Conservation (phyloP, 2,113 vertebrate genomes). For the Narcine bancroftii region DNA sequence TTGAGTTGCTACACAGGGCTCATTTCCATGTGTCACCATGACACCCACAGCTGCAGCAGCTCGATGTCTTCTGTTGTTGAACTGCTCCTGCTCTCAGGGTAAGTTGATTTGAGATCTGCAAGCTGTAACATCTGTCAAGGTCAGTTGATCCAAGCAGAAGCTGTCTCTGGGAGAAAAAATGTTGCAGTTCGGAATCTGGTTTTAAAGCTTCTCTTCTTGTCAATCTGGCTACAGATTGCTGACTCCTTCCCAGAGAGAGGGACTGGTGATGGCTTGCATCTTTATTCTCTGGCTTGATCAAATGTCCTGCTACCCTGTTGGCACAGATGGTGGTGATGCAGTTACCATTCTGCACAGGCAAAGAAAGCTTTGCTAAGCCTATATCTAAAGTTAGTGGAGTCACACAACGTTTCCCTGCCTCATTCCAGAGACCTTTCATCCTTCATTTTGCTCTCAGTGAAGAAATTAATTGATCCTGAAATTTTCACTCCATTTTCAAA, state of each 20-base stretch:
- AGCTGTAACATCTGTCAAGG: neutral
- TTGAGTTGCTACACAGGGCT: neutral
- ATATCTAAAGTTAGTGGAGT: too few relatives aligned
- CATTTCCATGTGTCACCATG: slow-evolving; percentile 6
- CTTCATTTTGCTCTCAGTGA: too few relatives aligned
- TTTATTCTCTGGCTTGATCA: neutral
- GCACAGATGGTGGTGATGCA: neutral
- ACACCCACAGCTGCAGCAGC: neutral
- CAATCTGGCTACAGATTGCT: neutral
- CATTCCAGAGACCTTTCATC: too few relatives aligned
- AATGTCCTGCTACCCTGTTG: neutral
- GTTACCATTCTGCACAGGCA: neutral
- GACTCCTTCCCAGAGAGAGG: neutral
- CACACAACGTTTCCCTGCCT: too few relatives aligned
- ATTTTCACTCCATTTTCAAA: too few relatives aligned
- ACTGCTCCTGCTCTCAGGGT: neutral
- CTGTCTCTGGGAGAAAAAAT: neutral
- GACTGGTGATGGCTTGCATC: neutral
- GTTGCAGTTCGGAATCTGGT: neutral
- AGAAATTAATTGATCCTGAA: too few relatives aligned
- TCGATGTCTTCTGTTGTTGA: neutral
- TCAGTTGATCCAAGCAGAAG: neutral
- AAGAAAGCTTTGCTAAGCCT: neutral
- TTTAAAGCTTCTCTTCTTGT: neutral
- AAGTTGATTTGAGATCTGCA: neutral